phyloP scores from a whole-genome alignment of 2,113 vertebrate species.

The Sclerurus mexicanus region DNA sequence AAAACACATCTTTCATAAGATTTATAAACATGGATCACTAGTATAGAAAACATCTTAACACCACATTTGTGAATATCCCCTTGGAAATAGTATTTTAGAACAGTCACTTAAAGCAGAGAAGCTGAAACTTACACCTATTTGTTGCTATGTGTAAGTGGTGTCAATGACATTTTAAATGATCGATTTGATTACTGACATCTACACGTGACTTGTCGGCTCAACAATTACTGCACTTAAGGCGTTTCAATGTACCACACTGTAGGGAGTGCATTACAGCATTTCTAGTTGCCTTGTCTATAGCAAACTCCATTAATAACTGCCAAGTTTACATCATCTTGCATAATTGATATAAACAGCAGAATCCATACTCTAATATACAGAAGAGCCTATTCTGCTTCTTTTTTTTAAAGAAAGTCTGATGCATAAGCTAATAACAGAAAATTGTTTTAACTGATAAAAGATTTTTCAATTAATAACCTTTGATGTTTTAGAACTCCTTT shows the following conservation, averaged over 20 bases:
- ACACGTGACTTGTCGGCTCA: neutral
- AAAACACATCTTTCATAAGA: slow-evolving; percentile 35
- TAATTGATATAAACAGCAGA: neutral
- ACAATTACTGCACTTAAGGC: neutral
- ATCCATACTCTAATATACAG: neutral
- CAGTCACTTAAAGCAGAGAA: slow-evolving; percentile 18
- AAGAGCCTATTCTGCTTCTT: neutral
- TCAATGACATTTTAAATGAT: neutral
- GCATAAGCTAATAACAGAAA: neutral
- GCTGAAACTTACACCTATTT: neutral
- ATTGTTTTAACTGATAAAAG: neutral
- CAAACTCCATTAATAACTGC: neutral
- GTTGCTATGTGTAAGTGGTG: neutral
- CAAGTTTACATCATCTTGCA: neutral
- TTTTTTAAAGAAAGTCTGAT: neutral
- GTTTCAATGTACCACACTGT: neutral
- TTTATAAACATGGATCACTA: slow-evolving; percentile 50
- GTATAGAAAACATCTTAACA: slow-evolving; percentile 56
- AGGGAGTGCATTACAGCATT: neutral
- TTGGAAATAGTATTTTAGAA: slow-evolving; percentile 29
- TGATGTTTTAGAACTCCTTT: neutral
- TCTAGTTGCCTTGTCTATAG: neutral
- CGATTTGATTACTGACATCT: neutral
- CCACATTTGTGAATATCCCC: slow-evolving; percentile 40
- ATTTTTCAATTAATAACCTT: neutral